Base-by-base conservation (phyloP, 1,140 invertebrate genomes). In the Drosophila murphyi region DNA sequence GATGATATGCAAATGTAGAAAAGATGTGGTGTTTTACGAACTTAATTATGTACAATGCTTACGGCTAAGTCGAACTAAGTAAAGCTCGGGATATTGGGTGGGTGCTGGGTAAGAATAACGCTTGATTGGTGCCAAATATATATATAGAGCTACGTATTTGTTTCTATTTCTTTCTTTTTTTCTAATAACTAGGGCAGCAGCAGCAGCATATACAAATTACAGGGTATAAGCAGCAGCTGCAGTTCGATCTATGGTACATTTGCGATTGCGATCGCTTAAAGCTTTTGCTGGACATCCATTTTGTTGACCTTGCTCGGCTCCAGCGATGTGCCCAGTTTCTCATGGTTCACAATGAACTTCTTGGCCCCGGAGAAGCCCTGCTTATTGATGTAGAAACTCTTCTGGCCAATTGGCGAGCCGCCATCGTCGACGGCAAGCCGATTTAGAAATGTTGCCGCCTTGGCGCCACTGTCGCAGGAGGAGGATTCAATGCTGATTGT, bases 401-500 rank as follows among this genome's bases (percentile, higher is more conserved):
- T 89, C 28, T 85, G 85, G 12, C 81, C 61, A 7, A 78, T 28
- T 0, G 85, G 70, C 0, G 83, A 89, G 35, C 50, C 67, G 41
- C 77, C 52, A 70, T 89, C 85, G n/a, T 89, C 85, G 20, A 89
- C 81, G 3, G 72, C 81, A 2, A 89, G 34, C 3, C 85, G 81
- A 57, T 89, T 89, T 4, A 90, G 71, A 12, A 89, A 89, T 20
- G 80, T 88, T 8, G 80, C 85, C 37, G 85, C 64, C 3, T 69
- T 78, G 74, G 85, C 85, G 1, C 86, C 85, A 55, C 85, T 89
- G 54, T 89, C 85, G 65, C 85, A 89, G 69, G 85, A 89, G 12
- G 85, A 89, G 37, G 85, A 89, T 55, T 89, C 85, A 68, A 90
- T 90, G 75, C 83, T 88, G 5, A 88, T 78, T 43, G 85, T 91